Evolutionary conservation across 53 echinoderm and acorn worm genomes (phyloP).

Genomic region (Antedon mediterranea): DNA sequence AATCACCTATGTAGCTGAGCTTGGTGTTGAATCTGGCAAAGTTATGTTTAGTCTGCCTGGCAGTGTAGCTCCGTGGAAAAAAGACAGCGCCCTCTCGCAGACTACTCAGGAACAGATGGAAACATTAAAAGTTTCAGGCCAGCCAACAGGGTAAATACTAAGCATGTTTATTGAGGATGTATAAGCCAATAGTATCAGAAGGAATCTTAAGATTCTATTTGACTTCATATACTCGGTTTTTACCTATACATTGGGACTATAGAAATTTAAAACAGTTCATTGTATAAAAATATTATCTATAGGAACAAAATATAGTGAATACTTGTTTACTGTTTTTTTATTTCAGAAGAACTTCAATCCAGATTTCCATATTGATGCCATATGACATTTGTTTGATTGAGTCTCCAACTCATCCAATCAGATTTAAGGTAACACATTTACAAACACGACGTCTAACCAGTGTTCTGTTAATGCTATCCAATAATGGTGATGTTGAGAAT

Average conservation of each 20-base stretch:
- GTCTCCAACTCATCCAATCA: conserved; percentile 51
- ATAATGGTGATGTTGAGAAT: background rate
- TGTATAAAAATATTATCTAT: too few relatives aligned
- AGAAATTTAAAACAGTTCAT: too few relatives aligned
- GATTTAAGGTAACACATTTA: conserved; percentile 42
- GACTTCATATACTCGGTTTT: too few relatives aligned
- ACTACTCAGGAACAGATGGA: conserved; percentile 8
- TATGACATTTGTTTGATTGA: conserved; percentile 34
- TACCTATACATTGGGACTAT: too few relatives aligned
- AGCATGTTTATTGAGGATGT: too few relatives aligned
- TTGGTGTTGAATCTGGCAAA: conserved; percentile 50
- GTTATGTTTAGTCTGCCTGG: conserved; percentile 59
- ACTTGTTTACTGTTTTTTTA: too few relatives aligned
- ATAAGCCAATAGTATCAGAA: too few relatives aligned
- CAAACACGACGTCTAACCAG: too few relatives aligned
- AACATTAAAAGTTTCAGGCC: too few relatives aligned
- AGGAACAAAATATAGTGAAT: too few relatives aligned
- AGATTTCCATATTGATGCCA: conserved; percentile 36
- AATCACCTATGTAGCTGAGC: conserved; percentile 60
- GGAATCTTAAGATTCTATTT: too few relatives aligned
- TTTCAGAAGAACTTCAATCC: conserved; percentile 21
- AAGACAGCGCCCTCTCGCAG: conserved; percentile 23
- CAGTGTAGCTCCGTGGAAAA: conserved; percentile 69
- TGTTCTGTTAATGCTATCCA: background rate
- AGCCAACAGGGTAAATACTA: too few relatives aligned